Percentiles rank a stretch among this genome's conserved stretches.
Conservation (phyloP, 2,113 vertebrate genomes). For the Xenopus laevis region DNA sequence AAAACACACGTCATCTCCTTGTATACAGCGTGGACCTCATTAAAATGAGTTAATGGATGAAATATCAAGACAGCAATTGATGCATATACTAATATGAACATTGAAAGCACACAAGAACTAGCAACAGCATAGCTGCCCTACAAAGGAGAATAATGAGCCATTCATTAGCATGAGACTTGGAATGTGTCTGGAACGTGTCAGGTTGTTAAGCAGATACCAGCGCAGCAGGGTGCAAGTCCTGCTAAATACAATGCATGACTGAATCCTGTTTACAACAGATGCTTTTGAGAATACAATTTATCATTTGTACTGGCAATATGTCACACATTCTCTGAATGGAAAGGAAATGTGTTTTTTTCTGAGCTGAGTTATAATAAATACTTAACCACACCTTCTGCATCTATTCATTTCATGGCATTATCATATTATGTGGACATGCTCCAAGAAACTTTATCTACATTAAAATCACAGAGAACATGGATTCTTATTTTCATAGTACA, state of each 20-base stretch:
- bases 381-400: slow-evolving; percentile 5
- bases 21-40: background rate
- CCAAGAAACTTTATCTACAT: slow-evolving; percentile 25
- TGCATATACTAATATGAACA: background rate
- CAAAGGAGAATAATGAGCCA: background rate
- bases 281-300: slow-evolving; percentile 24
- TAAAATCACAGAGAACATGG: slow-evolving; percentile 23
- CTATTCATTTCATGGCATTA: slow-evolving; percentile 6
- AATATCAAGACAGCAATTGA: background rate
- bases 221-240: slow-evolving; percentile 14
- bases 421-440: slow-evolving; percentile 28
- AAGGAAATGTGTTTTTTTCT: background rate
- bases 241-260: slow-evolving; percentile 16
- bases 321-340: slow-evolving; percentile 34
- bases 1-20: background rate
- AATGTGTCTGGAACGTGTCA: slow-evolving; percentile 33
- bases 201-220: slow-evolving; percentile 22
- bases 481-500: slow-evolving; percentile 11
- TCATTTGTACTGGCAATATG: slow-evolving; percentile 37
- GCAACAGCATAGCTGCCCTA: background rate
- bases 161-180: slow-evolving; percentile 32
- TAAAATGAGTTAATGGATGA: background rate
- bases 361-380: background rate
- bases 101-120: background rate
- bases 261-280: slow-evolving; percentile 36